Evolutionary conservation across 2,113 vertebrate species (phyloP).

Genomic region (Saccopteryx bilineata): DNA sequence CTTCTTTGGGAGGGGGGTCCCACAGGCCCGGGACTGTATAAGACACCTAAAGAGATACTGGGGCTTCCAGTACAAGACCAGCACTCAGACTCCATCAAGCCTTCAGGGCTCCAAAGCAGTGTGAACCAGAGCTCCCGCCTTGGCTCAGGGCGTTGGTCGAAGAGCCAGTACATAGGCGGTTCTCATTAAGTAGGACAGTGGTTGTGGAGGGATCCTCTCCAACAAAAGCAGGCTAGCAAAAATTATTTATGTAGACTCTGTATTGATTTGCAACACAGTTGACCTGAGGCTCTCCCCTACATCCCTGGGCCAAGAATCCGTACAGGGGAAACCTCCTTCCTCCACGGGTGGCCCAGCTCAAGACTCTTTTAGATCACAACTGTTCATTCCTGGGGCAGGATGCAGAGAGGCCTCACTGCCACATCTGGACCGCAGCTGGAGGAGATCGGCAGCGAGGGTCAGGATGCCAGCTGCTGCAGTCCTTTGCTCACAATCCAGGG

Average conservation of each 20-base stretch:
- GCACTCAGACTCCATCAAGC: background rate
- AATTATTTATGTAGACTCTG: background rate
- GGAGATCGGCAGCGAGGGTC: background rate
- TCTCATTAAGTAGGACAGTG: background rate
- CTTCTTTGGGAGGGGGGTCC: too few relatives aligned
- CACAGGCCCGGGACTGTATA: background rate
- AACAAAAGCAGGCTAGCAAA: slow-evolving; percentile 22
- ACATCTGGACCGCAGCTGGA: too few relatives aligned
- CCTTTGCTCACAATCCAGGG: background rate
- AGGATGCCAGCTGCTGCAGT: rapidly evolving
- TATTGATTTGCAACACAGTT: background rate
- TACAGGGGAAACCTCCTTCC: background rate
- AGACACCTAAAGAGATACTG: background rate
- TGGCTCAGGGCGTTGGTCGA: background rate
- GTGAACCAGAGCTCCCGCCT: background rate
- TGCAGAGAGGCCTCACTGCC: background rate
- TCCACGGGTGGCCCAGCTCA: background rate
- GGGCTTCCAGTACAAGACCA: background rate
- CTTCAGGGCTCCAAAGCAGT: background rate
- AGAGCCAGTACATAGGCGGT: background rate
- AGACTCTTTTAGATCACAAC: background rate
- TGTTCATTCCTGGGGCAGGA: background rate
- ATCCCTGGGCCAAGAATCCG: background rate
- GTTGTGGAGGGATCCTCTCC: background rate
- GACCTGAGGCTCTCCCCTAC: background rate